These are phyloP conservation scores for Micropoecilia bifurca DNA, from an alignment of 2,797 vertebrate species.

Conservation along the genomic window DNA sequence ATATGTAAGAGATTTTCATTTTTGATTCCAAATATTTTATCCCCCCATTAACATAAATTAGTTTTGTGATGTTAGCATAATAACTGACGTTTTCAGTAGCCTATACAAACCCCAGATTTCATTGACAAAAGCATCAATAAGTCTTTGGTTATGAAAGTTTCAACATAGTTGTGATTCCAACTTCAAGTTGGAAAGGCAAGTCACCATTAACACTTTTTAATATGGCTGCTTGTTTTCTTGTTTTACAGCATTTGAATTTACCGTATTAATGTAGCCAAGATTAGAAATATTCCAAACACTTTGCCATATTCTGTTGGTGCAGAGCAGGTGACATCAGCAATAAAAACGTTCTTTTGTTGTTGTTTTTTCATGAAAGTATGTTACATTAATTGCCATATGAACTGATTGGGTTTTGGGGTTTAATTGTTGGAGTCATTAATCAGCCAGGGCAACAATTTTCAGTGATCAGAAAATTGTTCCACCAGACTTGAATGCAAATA, in stretches of 20 bases:
- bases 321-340: background rate
- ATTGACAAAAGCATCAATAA: background rate
- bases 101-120: background rate
- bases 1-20: background rate
- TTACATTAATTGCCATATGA: background rate
- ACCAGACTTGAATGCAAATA: background rate
- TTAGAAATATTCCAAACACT: background rate
- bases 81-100: background rate
- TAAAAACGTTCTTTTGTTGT: background rate
- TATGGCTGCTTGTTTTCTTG: background rate
- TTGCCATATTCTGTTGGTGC: background rate
- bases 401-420: background rate
- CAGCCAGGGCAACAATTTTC: background rate
- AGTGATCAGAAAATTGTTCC: background rate
- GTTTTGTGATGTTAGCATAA: background rate
- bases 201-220: background rate
- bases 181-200: background rate
- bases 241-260: background rate
- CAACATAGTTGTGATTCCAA: background rate
- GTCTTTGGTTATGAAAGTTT: background rate
- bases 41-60: background rate
- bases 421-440: background rate
- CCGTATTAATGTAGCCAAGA: background rate
- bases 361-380: background rate
- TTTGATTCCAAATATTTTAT: background rate